Evolutionary conservation across 2,797 vertebrate genomes (phyloP).

Genomic region (Hippopotamyrus pictus): DNA sequence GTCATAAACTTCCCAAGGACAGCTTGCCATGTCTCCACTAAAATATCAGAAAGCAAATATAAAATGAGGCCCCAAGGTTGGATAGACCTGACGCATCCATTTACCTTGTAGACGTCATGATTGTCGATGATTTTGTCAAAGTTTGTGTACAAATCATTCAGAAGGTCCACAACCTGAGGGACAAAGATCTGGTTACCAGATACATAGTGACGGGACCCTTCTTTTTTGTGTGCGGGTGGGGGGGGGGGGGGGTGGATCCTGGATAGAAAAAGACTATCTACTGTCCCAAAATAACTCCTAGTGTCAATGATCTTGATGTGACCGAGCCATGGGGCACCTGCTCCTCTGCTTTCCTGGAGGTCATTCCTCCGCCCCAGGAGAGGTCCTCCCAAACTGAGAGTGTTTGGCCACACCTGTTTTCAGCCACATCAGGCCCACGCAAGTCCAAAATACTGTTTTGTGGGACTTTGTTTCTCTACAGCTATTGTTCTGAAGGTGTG

Average conservation of each 20-base stretch:
- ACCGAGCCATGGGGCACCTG: not conserved
- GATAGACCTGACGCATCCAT: not conserved
- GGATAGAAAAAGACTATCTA: too few species aligned
- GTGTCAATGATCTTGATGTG: not conserved
- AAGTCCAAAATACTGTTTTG: not conserved
- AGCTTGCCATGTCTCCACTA: not conserved
- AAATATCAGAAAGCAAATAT: not conserved
- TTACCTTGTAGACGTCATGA: constrained; percentile 44
- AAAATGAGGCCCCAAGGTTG: not conserved
- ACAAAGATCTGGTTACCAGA: constrained; percentile 18
- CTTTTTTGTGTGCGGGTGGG: not conserved
- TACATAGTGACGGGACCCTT: not conserved
- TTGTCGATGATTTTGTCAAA: constrained; percentile 46
- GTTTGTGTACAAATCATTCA: constrained; percentile 46
- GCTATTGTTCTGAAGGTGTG: not conserved
- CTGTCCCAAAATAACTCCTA: not conserved
- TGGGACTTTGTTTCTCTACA: too few species aligned
- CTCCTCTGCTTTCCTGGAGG: not conserved
- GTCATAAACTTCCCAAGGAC: not conserved
- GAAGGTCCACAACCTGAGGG: constrained; percentile 40
- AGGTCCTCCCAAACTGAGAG: not conserved
- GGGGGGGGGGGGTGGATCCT: not conserved
- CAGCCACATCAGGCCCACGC: not conserved
- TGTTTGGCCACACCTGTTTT: not conserved
- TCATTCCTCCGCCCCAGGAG: not conserved